phyloP scores from a whole-genome alignment of 2,888 invertebrate genomes.

The Drosophila mettleri region DNA sequence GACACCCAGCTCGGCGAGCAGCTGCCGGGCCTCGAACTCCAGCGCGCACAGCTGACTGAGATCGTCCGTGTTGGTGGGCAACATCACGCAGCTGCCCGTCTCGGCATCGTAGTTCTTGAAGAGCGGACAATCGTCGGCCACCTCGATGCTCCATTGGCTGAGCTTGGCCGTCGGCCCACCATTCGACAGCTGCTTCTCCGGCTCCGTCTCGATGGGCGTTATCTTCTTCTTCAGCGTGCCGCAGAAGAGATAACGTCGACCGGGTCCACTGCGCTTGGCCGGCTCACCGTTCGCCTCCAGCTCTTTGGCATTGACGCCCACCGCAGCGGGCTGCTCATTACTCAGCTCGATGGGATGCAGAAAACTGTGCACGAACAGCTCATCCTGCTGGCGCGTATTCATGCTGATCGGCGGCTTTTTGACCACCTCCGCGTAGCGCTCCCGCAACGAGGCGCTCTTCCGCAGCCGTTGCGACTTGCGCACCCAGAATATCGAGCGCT shows the following conservation, averaged over 20 bases:
- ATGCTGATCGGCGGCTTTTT: slow-evolving; percentile 83
- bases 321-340: slow-evolving; percentile 8
- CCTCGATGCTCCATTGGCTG: slow-evolving; percentile 79
- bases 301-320: slow-evolving; percentile 35
- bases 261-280: slow-evolving; percentile 63
- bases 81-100: slow-evolving; percentile 85
- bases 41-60: slow-evolving; percentile 82
- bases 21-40: slow-evolving; percentile 86
- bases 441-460: slow-evolving; percentile 82
- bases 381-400: slow-evolving; percentile 84
- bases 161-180: slow-evolving; percentile 65
- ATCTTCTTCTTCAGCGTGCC: slow-evolving; percentile 84
- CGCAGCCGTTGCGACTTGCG: slow-evolving; percentile 83
- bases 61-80: slow-evolving; percentile 84
- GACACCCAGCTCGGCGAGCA: slow-evolving; percentile 87
- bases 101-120: slow-evolving; percentile 85
- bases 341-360: slow-evolving; percentile 83
- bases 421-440: slow-evolving; percentile 83
- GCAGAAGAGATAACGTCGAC: slow-evolving; percentile 81
- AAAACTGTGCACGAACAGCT: slow-evolving; percentile 83
- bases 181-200: slow-evolving; percentile 76
- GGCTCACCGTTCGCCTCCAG: slow-evolving; percentile 65
- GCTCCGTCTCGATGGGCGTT: slow-evolving; percentile 83
- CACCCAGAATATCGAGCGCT: slow-evolving; percentile 83
- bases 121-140: slow-evolving; percentile 79